Percentiles rank a stretch among this genome's conserved stretches.
These are phyloP conservation scores for Elymnias hypermnestra DNA, from an alignment of 1,140 invertebrate genomes.

Conservation along the genomic window DNA sequence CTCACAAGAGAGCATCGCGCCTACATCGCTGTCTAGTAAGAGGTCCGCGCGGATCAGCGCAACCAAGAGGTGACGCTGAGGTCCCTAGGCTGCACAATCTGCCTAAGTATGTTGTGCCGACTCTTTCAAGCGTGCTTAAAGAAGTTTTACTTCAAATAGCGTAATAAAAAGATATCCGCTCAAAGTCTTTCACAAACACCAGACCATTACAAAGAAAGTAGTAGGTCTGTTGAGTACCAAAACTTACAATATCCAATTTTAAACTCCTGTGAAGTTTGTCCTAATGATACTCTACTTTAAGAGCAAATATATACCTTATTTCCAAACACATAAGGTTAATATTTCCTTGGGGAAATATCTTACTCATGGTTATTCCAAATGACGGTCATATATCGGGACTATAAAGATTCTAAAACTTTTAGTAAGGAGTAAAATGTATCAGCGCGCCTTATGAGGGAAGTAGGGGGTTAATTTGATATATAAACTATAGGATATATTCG, in stretches of 20 bases:
- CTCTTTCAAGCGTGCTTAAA: too few species aligned
- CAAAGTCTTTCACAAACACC: not conserved
- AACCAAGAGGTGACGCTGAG: too few species aligned
- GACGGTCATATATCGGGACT: conserved; percentile 26
- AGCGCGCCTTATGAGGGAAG: not conserved
- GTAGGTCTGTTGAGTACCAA: conserved; percentile 18
- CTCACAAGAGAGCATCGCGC: too few species aligned
- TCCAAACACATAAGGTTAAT: not conserved
- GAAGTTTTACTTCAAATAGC: too few species aligned
- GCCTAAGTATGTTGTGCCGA: too few species aligned
- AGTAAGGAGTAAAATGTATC: conserved; percentile 16
- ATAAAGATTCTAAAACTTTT: conserved; percentile 28
- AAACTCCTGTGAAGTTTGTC: conserved; percentile 19
- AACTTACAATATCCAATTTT: conserved; percentile 25
- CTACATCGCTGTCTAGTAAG: too few species aligned
- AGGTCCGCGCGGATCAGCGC: too few species aligned
- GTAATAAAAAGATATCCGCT: not conserved
- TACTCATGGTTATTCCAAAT: conserved; percentile 21
- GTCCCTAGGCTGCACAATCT: too few species aligned
- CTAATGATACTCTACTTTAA: conserved; percentile 1
- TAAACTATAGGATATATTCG: too few species aligned
- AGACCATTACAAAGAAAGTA: conserved; percentile 16
- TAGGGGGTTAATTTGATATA: conserved; percentile 15
- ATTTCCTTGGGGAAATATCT: not conserved
- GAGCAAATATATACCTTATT: not conserved